Base-by-base conservation (phyloP, 2,113 vertebrate genomes). In the Ranitomeya imitator region DNA sequence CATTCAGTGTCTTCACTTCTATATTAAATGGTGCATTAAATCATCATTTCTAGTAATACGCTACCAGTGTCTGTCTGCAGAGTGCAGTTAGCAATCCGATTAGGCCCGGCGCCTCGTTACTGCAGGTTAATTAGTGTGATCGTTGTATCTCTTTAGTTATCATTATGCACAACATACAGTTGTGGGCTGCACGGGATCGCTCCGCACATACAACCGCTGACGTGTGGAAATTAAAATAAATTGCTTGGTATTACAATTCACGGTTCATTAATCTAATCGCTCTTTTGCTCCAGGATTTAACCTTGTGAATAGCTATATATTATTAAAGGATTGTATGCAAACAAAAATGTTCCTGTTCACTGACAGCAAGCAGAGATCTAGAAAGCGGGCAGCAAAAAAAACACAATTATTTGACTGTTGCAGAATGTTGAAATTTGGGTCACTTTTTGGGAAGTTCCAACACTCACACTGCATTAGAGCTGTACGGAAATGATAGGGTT, bases 1-100 rank as follows among this genome's bases (percentile, higher is more conserved):
- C 52, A 86, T 59, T 86, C 57, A 37, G 18, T 77, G 84, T 51
- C 26, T 74, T 71, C 51, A 59, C 61, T 65, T 67, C 19, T 23
- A 21, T 37, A 85, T 74, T 85, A 85, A 73, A 85, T 73, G n/a
- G 52, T 37, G 83, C 45, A 16, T 73, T 55, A 71, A 85, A 73
- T 57, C 14, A 73, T 85, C 3, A 57, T 85, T 31, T 59, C 52
- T 55, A 26, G 14, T 54, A 85, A 73, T 71, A 55, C 31, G n/a
- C 65, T 85, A 26, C 52, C 55, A 31, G 51, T 71, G 21, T 54
- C 13, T 45, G 37, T 71, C 45, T 55, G 51, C 65, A 18, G n/a
- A 55, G n/a, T 55, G 21, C n/a, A 1, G n/a, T 18, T 57, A 6
- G 19, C 21, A 71, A 73, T 71, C 45, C 67, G 63, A 23, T 69